Percentiles rank a stretch among this genome's conserved stretches.
These are phyloP conservation scores for Acleris cristana DNA, from an alignment of 2,888 invertebrate genomes.

Conservation along the genomic window DNA sequence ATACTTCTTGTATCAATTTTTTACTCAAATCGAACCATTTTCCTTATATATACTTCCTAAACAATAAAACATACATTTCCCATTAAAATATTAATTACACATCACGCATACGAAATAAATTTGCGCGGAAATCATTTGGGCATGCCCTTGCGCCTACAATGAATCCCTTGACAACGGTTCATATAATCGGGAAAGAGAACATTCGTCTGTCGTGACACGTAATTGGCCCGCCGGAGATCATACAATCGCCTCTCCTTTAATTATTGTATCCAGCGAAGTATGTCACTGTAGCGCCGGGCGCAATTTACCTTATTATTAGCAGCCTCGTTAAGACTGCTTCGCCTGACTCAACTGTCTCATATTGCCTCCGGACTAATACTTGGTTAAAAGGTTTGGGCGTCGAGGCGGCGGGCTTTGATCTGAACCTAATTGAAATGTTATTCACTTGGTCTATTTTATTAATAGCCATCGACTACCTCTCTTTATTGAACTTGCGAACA, in stretches of 20 bases:
- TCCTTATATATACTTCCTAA: no score
- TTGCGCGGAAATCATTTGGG: conserved; percentile 7
- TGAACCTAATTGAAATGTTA: no score
- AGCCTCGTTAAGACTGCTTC: conserved; percentile 7
- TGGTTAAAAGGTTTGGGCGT: no score
- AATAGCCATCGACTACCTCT: no score
- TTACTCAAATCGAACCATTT: no score
- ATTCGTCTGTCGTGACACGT: conserved; percentile 29
- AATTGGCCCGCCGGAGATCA: conserved; percentile 27
- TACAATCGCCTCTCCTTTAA: conserved; percentile 30
- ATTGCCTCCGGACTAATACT: neutral
- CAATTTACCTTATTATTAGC: conserved; percentile 24
- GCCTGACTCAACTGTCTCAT: conserved; percentile 2
- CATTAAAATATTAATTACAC: conserved; percentile 10
- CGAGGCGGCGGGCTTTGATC: no score
- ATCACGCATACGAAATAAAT: conserved; percentile 4
- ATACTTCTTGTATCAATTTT: no score
- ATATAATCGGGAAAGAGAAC: conserved; percentile 28
- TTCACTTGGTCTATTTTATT: no score
- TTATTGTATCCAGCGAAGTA: conserved; percentile 29
- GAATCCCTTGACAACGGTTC: conserved; percentile 22
- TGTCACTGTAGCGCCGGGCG: conserved; percentile 12
- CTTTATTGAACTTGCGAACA: no score
- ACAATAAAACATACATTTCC: neutral
- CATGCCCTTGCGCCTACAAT: conserved; percentile 4